These are phyloP conservation scores for Ochropleura plecta DNA, from an alignment of 2,888 invertebrate genomes.

Conservation along the genomic window DNA sequence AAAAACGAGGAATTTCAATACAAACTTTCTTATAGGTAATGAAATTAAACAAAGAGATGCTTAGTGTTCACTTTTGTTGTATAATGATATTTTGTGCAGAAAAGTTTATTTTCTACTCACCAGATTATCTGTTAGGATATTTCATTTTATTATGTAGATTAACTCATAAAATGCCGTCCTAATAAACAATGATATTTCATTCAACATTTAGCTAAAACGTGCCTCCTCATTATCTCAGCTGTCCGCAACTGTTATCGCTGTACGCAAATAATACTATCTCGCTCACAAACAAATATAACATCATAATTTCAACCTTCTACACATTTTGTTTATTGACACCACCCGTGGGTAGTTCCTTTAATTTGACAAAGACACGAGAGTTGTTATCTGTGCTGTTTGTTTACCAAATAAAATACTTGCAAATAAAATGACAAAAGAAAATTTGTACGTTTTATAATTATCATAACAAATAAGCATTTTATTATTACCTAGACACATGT, in stretches of 20 bases:
- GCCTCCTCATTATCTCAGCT: conserved; percentile 55
- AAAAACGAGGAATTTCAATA: no score
- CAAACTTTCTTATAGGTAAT: no score
- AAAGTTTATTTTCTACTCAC: no score
- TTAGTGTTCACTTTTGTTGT: no score
- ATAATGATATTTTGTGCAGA: no score
- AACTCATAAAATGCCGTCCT: neutral
- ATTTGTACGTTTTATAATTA: conserved; percentile 9
- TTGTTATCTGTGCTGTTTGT: conserved; percentile 47
- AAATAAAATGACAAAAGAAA: conserved; percentile 26
- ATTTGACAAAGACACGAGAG: conserved; percentile 51
- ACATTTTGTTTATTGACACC: conserved; percentile 60
- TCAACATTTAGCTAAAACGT: conserved; percentile 54
- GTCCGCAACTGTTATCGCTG: conserved; percentile 68
- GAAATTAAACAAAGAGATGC: no score
- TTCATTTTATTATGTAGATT: neutral
- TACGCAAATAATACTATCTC: conserved; percentile 70
- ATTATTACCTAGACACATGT: neutral
- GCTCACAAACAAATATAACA: conserved; percentile 61
- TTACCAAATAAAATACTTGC: conserved; percentile 39
- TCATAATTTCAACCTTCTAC: conserved; percentile 53
- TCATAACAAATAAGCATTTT: neutral
- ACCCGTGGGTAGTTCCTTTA: conserved; percentile 54
- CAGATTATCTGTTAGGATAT: no score
- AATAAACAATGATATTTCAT: conserved; percentile 25